Evolutionary conservation across 2,888 invertebrate genomes (phyloP).

Genomic region (Laothoe populi): DNA sequence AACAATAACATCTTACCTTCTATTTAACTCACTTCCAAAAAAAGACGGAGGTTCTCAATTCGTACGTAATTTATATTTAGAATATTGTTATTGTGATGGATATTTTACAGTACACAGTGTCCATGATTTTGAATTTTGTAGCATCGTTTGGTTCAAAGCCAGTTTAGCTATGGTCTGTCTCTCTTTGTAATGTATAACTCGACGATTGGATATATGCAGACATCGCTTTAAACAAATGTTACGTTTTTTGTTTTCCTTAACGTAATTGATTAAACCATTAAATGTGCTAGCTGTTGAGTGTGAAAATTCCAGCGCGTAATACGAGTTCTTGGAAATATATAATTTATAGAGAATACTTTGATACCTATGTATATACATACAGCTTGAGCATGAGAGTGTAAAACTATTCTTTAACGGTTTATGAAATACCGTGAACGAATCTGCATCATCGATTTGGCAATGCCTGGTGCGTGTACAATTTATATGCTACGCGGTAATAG

Average conservation of each 20-base stretch:
- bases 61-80: no score
- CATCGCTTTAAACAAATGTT: conserved; percentile 1
- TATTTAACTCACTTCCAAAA: no score
- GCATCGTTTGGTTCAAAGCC: no score
- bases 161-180: neutral
- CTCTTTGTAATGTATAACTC: no score
- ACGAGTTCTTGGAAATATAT: neutral
- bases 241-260: conserved; percentile 18
- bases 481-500: conserved; percentile 18
- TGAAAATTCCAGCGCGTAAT: conserved; percentile 8
- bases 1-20: no score
- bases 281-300: neutral
- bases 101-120: no score
- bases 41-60: no score
- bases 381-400: neutral
- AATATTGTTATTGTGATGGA: no score
- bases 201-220: no score
- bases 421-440: conserved; percentile 31
- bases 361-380: neutral
- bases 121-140: no score
- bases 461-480: neutral
- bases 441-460: conserved; percentile 2
- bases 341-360: neutral
- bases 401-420: conserved; percentile 16
- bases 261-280: conserved; percentile 26